phyloP scores from a whole-genome alignment of 2,797 vertebrate genomes.

The Alcedo atthis region DNA sequence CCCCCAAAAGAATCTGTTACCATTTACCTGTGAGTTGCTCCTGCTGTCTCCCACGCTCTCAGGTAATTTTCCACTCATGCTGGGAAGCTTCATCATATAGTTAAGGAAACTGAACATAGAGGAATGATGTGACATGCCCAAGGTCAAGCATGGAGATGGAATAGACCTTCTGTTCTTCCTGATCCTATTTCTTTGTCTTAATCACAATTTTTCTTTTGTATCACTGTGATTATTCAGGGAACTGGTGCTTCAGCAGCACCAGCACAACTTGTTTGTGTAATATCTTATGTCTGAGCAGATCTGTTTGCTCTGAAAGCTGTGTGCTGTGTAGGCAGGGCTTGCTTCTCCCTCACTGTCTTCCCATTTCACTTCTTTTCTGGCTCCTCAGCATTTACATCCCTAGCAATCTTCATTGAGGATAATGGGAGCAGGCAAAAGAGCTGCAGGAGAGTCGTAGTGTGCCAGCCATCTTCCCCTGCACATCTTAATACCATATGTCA shows the following conservation, averaged over 20 bases:
- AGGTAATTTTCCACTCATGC: neutral
- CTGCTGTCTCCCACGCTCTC: neutral
- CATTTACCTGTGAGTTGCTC: neutral
- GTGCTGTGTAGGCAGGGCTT: neutral
- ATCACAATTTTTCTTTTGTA: constrained; percentile 8
- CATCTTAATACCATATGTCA: constrained; percentile 68
- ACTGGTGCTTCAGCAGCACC: neutral
- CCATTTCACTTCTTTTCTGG: constrained; percentile 15
- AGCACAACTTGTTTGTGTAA: neutral
- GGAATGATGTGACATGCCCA: neutral
- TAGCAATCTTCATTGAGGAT: constrained; percentile 54
- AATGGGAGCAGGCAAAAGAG: constrained; percentile 62
- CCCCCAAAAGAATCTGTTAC: neutral
- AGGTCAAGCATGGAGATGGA: neutral
- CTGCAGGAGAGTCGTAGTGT: constrained; percentile 36
- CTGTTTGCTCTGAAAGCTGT: neutral
- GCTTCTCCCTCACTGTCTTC: neutral
- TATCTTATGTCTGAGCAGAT: constrained; percentile 4
- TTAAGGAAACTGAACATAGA: neutral
- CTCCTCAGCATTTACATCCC: constrained; percentile 44
- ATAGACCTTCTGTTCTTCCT: neutral
- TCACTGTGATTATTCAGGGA: neutral
- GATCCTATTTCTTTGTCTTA: neutral
- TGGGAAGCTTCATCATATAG: neutral
- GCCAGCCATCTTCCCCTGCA: constrained; percentile 58